Percentiles rank a stretch among this genome's conserved stretches.
phyloP scores from a whole-genome alignment of 2,888 invertebrate genomes.

The Alviniconcha strummeri region DNA sequence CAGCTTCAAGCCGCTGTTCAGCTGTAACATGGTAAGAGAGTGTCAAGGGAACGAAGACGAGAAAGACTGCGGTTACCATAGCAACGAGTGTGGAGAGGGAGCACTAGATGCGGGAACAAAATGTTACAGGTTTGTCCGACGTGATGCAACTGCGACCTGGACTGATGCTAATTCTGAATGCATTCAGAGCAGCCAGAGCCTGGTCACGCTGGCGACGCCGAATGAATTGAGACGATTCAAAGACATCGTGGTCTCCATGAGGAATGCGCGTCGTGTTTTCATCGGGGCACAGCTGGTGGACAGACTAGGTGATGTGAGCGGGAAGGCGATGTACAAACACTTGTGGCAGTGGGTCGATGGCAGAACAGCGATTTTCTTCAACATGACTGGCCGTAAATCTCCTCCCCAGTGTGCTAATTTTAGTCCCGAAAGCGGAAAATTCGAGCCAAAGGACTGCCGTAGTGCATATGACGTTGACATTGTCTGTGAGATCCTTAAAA shows the following conservation, averaged over 20 bases:
- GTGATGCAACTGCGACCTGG: not conserved
- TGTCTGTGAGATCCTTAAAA: not conserved
- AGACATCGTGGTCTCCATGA: not conserved
- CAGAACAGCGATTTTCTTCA: constrained; percentile 16
- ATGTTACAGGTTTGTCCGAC: constrained; percentile 3
- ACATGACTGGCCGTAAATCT: not conserved
- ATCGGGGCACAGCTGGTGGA: constrained; percentile 6
- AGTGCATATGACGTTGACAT: not conserved
- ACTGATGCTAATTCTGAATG: constrained; percentile 12
- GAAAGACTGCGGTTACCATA: constrained; percentile 4
- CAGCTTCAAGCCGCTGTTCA: constrained; percentile 2
- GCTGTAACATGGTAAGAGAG: constrained; percentile 19
- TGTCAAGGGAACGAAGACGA: constrained; percentile 21
- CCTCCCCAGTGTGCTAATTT: not conserved
- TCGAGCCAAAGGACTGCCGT: not conserved
- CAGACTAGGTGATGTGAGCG: not conserved
- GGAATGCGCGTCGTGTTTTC: not conserved
- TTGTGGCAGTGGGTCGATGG: constrained; percentile 26
- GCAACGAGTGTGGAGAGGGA: constrained; percentile 11
- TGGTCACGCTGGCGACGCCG: not conserved
- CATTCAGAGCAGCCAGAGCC: not conserved
- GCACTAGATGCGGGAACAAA: not conserved
- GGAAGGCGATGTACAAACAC: constrained; percentile 11
- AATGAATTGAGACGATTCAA: not conserved
- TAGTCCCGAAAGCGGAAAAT: too few species aligned